Percentiles rank a stretch among this genome's conserved stretches.
These are phyloP conservation scores for Cheiracanthium punctorium DNA, from an alignment of 2,888 invertebrate species.

Conservation along the genomic window DNA sequence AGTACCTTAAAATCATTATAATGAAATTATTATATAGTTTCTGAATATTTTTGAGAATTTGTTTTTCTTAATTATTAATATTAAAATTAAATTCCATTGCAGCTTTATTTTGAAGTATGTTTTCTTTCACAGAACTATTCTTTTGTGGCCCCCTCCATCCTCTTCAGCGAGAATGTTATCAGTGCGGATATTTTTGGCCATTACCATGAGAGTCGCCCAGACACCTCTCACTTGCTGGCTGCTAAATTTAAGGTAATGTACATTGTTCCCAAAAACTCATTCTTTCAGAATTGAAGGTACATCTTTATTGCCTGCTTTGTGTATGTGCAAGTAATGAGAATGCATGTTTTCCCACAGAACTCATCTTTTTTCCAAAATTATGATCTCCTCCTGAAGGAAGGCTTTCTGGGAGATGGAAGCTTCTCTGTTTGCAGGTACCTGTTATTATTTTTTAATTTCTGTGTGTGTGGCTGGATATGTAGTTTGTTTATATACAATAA, in stretches of 20 bases:
- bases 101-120: constrained; percentile 88
- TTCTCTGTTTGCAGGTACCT: constrained; percentile 85
- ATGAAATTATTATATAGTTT: too few species aligned
- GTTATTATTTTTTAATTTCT: too few species aligned
- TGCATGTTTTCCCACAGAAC: constrained; percentile 79
- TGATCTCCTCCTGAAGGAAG: constrained; percentile 83
- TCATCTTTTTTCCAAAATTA: constrained; percentile 91
- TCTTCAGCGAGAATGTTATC: constrained; percentile 86
- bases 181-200: constrained; percentile 83
- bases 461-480: too few species aligned
- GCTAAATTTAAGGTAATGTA: constrained; percentile 81
- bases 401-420: constrained; percentile 89
- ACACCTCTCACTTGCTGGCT: constrained; percentile 78
- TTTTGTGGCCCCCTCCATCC: constrained; percentile 93
- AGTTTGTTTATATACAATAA: too few species aligned
- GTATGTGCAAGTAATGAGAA: not conserved
- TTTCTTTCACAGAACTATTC: constrained; percentile 85
- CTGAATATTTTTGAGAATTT: too few species aligned
- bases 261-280: too few species aligned
- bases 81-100: too few species aligned
- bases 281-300: too few species aligned
- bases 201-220: constrained; percentile 79
- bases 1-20: too few species aligned
- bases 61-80: too few species aligned
- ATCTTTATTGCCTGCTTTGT: not conserved